Conservation (phyloP, 2,113 vertebrate genomes). For the Centropus unirufus region DNA sequence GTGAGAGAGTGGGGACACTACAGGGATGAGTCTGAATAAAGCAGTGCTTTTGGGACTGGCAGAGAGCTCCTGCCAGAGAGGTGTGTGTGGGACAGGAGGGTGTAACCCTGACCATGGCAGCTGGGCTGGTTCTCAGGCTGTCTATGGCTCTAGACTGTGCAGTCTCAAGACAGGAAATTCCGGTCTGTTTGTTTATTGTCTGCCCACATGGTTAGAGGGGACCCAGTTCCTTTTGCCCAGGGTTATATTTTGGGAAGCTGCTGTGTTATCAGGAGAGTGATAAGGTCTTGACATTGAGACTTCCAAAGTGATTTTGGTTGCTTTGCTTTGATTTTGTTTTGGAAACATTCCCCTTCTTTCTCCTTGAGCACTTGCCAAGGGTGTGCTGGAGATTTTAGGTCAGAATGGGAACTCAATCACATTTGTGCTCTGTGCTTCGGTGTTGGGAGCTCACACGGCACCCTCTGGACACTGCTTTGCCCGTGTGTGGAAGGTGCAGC, state of each 20-base stretch:
- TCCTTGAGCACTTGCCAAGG: background rate
- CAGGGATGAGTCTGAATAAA: background rate
- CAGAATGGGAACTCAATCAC: background rate
- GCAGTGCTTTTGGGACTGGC: background rate
- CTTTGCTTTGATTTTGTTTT: background rate
- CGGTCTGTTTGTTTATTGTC: background rate
- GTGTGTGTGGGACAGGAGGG: background rate
- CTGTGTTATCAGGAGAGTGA: background rate
- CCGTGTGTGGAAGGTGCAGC: accelerated
- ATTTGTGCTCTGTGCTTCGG: background rate
- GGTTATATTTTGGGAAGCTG: background rate
- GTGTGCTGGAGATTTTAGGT: background rate
- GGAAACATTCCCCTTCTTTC: background rate
- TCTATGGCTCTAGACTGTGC: accelerated
- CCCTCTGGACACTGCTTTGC: background rate
- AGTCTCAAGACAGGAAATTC: background rate
- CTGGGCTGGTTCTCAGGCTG: accelerated
- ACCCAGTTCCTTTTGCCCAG: background rate
- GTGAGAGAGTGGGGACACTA: background rate
- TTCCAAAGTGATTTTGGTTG: background rate
- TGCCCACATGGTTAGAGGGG: background rate
- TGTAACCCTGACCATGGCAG: background rate
- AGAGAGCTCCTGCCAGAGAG: background rate
- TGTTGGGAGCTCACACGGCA: background rate
- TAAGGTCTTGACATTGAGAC: background rate